Evolutionary conservation across 1,140 invertebrate genomes (phyloP).

Genomic region (Varroa destructor): DNA sequence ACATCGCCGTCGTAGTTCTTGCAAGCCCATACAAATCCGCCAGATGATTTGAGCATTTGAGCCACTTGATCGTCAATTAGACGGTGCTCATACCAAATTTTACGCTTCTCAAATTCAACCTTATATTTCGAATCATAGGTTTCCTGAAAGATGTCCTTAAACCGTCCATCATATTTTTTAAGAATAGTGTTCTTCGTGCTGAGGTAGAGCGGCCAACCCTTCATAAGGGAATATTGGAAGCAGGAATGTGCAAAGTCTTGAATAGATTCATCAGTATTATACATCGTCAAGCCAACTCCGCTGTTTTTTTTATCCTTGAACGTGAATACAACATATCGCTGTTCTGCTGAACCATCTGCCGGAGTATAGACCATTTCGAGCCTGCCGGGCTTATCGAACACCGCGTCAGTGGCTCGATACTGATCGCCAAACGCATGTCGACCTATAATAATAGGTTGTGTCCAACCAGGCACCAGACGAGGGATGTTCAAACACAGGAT

Average conservation of each 20-base stretch:
- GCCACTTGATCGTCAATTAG: conserved; percentile 86
- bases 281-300: conserved; percentile 71
- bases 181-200: conserved; percentile 85
- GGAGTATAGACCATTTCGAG: conserved; percentile 55
- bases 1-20: conserved; percentile 87
- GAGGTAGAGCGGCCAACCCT: conserved; percentile 67
- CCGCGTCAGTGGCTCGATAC: conserved; percentile 73
- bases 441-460: conserved; percentile 62
- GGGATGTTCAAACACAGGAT: conserved; percentile 79
- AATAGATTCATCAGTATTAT: conserved; percentile 77
- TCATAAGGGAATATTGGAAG: conserved; percentile 62
- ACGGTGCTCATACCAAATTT: conserved; percentile 82
- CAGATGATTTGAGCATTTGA: conserved; percentile 66
- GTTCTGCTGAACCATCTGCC: conserved; percentile 46
- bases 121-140: conserved; percentile 71
- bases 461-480: conserved; percentile 71
- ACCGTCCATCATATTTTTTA: conserved; percentile 76
- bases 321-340: conserved; percentile 51
- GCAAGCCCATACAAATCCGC: conserved; percentile 81
- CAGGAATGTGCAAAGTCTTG: conserved; percentile 66
- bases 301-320: conserved; percentile 50
- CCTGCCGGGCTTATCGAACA: conserved; percentile 56
- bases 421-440: conserved; percentile 80
- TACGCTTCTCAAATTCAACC: conserved; percentile 55
- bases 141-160: conserved; percentile 84